phyloP scores from a whole-genome alignment of 2,113 vertebrate genomes.

The Percopsis transmontana region DNA sequence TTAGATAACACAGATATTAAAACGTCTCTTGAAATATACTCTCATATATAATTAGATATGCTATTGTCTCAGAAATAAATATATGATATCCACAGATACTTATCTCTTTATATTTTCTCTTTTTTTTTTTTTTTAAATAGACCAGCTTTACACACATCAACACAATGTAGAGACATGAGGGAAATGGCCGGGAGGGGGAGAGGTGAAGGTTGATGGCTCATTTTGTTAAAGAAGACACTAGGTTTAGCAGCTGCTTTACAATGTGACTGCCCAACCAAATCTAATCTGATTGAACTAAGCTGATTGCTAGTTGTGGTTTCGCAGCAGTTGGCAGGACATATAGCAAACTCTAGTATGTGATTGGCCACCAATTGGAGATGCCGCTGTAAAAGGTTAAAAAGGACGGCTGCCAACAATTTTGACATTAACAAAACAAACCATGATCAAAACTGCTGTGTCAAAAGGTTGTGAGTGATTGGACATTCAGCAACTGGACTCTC shows the following conservation, averaged over 20 bases:
- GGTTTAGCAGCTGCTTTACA: slow-evolving; percentile 31
- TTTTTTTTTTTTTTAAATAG: slow-evolving; percentile 54
- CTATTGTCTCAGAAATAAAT: slow-evolving; percentile 69
- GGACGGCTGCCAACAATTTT: not conserved
- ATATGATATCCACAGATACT: slow-evolving; percentile 64
- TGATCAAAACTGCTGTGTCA: not conserved
- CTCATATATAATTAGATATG: slow-evolving; percentile 73
- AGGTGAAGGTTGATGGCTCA: slow-evolving; percentile 20
- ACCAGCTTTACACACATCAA: slow-evolving; percentile 68
- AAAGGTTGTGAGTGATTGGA: not conserved
- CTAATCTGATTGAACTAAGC: not conserved
- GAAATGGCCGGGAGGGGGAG: slow-evolving; percentile 23
- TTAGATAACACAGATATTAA: slow-evolving; percentile 71
- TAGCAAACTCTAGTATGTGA: not conserved
- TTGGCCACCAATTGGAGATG: not conserved
- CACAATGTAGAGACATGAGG: slow-evolving; percentile 63
- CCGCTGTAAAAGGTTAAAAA: too few species aligned
- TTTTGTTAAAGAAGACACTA: slow-evolving; percentile 30
- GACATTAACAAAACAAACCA: not conserved
- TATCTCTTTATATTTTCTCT: slow-evolving; percentile 18
- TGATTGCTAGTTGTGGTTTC: not conserved
- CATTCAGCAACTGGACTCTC: not conserved
- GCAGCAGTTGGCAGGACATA: not conserved
- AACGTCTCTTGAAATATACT: slow-evolving; percentile 69
- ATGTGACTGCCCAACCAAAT: not conserved